Evolutionary conservation across 2,888 invertebrate species (phyloP).

Genomic region (Tipula unca): DNA sequence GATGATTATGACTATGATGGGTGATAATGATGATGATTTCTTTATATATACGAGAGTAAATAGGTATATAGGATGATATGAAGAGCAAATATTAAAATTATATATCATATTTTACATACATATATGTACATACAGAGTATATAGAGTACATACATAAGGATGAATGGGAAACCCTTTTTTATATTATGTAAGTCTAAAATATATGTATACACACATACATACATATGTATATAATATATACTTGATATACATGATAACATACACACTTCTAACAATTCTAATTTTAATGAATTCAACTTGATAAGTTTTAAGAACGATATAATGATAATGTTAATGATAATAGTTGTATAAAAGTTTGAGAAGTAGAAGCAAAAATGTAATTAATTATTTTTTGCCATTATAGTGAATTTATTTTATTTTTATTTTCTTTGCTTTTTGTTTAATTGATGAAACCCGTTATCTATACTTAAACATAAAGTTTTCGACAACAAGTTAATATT

Average conservation of each 20-base stretch:
- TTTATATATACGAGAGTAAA: background rate
- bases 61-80: background rate
- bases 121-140: background rate
- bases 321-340: background rate
- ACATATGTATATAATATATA: background rate
- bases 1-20: background rate
- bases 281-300: constrained; percentile 8
- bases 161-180: background rate
- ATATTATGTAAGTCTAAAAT: background rate
- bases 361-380: background rate
- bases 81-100: background rate
- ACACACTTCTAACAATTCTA: background rate
- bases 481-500: background rate
- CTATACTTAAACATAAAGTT: background rate
- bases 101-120: background rate
- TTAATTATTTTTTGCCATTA: background rate
- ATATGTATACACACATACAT: no score
- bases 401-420: background rate
- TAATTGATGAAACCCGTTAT: constrained; percentile 4
- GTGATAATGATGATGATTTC: background rate
- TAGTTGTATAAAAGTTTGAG: background rate
- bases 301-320: constrained; percentile 14
- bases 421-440: background rate
- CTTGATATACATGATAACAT: background rate
- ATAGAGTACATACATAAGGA: background rate